These are phyloP conservation scores for Ctenoplectra terminalis DNA, from an alignment of 1,140 invertebrate genomes.

Conservation along the genomic window DNA sequence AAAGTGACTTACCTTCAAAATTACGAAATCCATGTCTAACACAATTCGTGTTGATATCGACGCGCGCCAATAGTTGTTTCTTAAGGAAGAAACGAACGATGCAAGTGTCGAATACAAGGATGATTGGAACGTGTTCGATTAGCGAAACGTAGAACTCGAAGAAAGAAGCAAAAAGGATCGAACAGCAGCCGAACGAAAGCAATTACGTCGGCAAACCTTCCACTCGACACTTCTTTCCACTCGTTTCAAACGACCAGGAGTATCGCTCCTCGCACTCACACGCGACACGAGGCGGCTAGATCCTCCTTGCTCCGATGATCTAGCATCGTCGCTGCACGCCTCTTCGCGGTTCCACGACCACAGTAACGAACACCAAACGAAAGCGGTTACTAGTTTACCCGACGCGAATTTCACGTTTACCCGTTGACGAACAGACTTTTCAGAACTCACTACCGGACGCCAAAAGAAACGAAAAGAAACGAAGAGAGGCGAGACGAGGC, in stretches of 20 bases:
- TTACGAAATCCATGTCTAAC: conserved; percentile 72
- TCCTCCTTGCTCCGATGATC: conserved; percentile 41
- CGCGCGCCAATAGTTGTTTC: conserved; percentile 12
- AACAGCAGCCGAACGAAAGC: conserved; percentile 3
- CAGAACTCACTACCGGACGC: conserved; percentile 7
- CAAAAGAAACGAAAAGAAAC: neutral
- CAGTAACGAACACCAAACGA: neutral
- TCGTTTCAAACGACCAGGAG: conserved; percentile 7
- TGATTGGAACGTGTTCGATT: neutral
- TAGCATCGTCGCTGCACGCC: conserved; percentile 28
- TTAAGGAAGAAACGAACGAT: neutral
- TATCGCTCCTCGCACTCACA: conserved; percentile 24
- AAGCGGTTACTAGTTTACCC: neutral
- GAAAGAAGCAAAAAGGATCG: neutral
- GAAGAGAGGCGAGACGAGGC: neutral
- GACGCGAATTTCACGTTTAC: neutral
- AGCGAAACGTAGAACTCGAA: neutral
- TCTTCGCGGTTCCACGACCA: conserved; percentile 11
- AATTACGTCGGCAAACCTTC: conserved; percentile 17
- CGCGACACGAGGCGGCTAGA: conserved; percentile 35
- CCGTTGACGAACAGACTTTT: neutral
- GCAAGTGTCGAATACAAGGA: neutral
- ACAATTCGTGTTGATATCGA: too few species aligned
- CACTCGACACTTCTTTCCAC: conserved; percentile 49
- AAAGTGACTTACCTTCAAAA: conserved; percentile 71